Base-by-base conservation (phyloP, 2,113 vertebrate genomes). In the Xiphophorus hellerii region DNA sequence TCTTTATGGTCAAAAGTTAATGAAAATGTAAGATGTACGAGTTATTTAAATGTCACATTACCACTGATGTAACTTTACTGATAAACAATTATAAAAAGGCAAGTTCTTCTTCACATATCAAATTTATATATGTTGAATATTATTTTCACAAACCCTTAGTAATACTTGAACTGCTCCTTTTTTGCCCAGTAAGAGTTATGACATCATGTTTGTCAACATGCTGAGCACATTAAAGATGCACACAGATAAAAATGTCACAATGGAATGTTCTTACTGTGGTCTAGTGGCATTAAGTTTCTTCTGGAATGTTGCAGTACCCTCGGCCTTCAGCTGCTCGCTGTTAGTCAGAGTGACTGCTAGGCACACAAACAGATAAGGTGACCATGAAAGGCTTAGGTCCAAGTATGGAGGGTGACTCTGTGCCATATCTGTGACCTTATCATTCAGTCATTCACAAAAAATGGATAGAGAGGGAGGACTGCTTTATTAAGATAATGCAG, bases 401-500 rank as follows among this genome's bases (percentile, higher is more conserved):
- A 64, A 72, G 66, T 58, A 33, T 66, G 80, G 65, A 77, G 70
- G 62, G 71, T 93, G 90, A 92, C 85, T 91, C 89, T 85, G 20
- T n/a, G 77, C n/a, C 30, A 10, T 31, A 63, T 81, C 73, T 68
- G 22, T 76, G 71, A 48, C 58, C 58, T 76, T 69, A 76, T 76
- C 20, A 15, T 28, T 17, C 17, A 35, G 60, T 84, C 82, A 81
- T 6, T 64, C 30, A 69, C 73, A 4, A 44, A 12, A 77, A 81
- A 81, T 80, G 72, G 20, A 70, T 42, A 48, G 7, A 44, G 69
- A 35, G 25, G 60, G 69, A 35, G 25, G 60, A 63, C 78, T 85
- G 25, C 27, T 39, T 27, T 42, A 28, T 29, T 27, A 39, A 27
- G 17, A 25, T 37, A 39, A 13, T 39, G 22, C 4, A 15, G 30